Base-by-base conservation (phyloP, 64 coral and sea anemone genomes). In the Catalaphyllia jardinei region DNA sequence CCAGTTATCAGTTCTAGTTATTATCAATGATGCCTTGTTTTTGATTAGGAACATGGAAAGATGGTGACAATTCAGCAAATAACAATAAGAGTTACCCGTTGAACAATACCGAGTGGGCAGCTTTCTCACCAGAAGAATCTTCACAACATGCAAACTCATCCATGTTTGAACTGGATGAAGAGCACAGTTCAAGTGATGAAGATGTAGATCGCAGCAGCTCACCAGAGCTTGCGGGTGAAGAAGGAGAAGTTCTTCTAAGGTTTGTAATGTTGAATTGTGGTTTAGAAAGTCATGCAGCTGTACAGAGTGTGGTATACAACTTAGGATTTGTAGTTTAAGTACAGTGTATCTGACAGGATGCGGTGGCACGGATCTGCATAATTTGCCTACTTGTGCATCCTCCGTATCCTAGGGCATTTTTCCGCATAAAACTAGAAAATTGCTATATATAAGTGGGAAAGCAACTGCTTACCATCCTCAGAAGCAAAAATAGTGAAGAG, bases 171-270 rank as follows among this genome's bases (percentile, higher is more conserved):
- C 71, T 73, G 38, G 89, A 83, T 54, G 74, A 82, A 88, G 94
- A 96, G 19, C 91, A 96, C 75, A 96, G 94, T 77, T 96, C 94
- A 18, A 93, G 92, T 91, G 94, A 93, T 88, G 94, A 96, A 79
- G 94, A 96, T 67, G 81, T 90, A 19, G 92, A 92, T 16, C 88
- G 91, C 17, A 93, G 91, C 65, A 92, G 94, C 24, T 93, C 94
- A n/a, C 95, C 95, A 72, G 92, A 89, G 92, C 87, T 96, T 4
- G 84, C 89, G 20, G 95, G 92, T 15, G 95, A 96, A 93, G 95
- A 96, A 31, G 91, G 92, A 24, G 91, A 96, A 83, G 95, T 92
- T 7, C 83, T 96, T 33, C 30, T 96, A 3, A 96, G 95, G 95
- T 96, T n/a, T 71, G 82, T 49, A 29, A 52, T 25, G 1, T 1